Evolutionary conservation across 1,140 invertebrate species (phyloP), one percentile per base, ranked within the genome.

Genomic region (Ptiloglossa arizonensis): DNA sequence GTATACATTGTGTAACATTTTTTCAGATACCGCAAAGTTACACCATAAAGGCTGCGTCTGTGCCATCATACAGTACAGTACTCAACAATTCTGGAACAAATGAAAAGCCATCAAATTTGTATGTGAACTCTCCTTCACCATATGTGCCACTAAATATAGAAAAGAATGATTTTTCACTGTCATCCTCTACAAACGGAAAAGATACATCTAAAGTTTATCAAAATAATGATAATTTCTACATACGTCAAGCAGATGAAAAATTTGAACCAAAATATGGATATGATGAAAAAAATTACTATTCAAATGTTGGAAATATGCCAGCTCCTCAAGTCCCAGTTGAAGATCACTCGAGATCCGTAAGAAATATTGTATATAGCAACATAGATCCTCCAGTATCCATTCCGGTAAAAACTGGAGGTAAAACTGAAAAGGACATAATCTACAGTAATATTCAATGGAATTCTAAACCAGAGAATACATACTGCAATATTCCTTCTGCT

Each of bases 11-110:
- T 13, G 15, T 35, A 13, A 57, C 22, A 24, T 64, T 72, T 81
- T 86, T 85, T 41, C 63, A 94, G 93, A 92, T 94, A 86, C 93
- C 93, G 62, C 93, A 93, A 90, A 94, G 93, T 90, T 93, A 93
- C 38, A 90, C 89, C 3, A 86, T 94, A 82, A 93, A 94, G 90
- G 89, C 89, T 35, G 90, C 92, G n/a, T 87, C 91, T 54, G 91
- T 91, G 66, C 93, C 93, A 54, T 94, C 93, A 15, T 94, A 93
- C 50, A 94, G 92, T 75, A 93, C 93, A 56, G 89, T 94, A 69
- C 87, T 94, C 54, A 92, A 93, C 46, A 93, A 91, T 76, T 75
- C 87, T 59, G 88, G 87, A 13, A 74, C 83, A 17, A 91, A 88
- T 66, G 89, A 92, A 54, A 91, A 91, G 73, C 62, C 88, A 32